Evolutionary conservation across 2,113 vertebrate species (phyloP).

Genomic region (Lagenorhynchus albirostris): DNA sequence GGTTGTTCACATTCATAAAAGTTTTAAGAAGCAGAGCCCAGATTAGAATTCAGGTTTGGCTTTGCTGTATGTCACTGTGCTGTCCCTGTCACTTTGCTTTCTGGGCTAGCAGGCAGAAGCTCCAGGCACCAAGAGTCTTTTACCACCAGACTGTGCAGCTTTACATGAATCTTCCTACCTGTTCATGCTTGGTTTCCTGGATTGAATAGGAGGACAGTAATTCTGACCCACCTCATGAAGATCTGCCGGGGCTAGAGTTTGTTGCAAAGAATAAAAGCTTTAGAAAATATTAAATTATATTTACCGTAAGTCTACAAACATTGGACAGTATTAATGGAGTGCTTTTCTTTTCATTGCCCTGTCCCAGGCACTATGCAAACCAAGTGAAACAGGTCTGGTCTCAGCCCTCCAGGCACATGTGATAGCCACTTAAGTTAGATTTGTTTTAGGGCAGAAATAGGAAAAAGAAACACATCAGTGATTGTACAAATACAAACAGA

Average conservation of each 20-base stretch:
- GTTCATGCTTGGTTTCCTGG: background rate
- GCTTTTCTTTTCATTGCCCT: background rate
- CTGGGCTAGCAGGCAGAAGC: background rate
- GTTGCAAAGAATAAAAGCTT: background rate
- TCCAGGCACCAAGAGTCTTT: background rate
- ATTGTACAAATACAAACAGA: conserved; percentile 24
- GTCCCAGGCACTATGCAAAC: background rate
- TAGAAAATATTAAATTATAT: background rate
- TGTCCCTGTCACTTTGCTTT: background rate
- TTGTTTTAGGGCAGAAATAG: background rate
- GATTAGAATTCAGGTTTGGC: background rate
- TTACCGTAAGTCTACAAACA: background rate
- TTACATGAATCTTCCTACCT: background rate
- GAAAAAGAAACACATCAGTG: background rate
- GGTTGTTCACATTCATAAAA: background rate
- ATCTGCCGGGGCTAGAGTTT: background rate
- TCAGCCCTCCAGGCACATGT: background rate
- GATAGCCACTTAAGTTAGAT: background rate
- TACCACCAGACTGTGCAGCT: background rate
- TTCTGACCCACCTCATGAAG: background rate
- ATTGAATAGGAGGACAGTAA: background rate
- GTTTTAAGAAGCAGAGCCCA: background rate
- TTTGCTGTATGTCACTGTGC: background rate
- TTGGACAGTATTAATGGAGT: background rate
- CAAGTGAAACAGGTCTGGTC: background rate